Conservation (phyloP, 1,140 invertebrate genomes). For the Capitella teleta region DNA sequence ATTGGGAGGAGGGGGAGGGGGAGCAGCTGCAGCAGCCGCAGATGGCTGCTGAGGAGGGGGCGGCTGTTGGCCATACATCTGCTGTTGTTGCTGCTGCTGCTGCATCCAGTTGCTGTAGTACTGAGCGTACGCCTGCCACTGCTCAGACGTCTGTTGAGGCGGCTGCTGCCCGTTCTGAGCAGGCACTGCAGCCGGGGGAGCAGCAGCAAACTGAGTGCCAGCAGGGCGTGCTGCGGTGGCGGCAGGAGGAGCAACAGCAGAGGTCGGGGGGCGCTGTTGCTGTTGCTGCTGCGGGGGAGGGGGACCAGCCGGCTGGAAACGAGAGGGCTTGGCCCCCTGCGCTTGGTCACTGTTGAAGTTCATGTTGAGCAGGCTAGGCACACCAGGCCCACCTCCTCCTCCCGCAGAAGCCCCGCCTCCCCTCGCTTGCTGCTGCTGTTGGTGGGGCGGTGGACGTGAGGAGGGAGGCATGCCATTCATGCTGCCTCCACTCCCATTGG, state of each 20-base stretch:
- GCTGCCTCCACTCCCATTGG: not conserved
- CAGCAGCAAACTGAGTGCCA: not conserved
- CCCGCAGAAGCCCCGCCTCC: not conserved
- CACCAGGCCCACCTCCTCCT: not conserved
- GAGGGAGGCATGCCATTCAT: not conserved
- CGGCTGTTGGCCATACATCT: not conserved
- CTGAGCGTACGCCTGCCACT: constrained; percentile 1
- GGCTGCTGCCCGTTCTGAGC: constrained; percentile 1
- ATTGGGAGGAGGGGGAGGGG: not conserved
- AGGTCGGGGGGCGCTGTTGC: no score
- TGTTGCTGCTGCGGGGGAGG: not conserved
- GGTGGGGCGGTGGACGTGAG: not conserved
- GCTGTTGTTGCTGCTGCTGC: not conserved
- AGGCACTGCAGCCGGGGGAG: not conserved
- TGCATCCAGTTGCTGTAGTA: constrained; percentile 8
- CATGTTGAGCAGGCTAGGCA: not conserved
- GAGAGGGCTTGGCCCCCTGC: not conserved
- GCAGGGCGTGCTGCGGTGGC: not conserved
- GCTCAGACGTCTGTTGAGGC: not conserved
- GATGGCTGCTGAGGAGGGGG: constrained; percentile 1
- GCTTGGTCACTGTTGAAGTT: constrained; percentile 2
- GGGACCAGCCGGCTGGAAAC: not conserved
- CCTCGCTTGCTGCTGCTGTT: not conserved
- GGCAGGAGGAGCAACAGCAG: not conserved
- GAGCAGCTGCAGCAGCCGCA: not conserved